These are phyloP conservation scores for Oxytorus armatus DNA, from an alignment of 2,888 invertebrate genomes.

Conservation along the genomic window DNA sequence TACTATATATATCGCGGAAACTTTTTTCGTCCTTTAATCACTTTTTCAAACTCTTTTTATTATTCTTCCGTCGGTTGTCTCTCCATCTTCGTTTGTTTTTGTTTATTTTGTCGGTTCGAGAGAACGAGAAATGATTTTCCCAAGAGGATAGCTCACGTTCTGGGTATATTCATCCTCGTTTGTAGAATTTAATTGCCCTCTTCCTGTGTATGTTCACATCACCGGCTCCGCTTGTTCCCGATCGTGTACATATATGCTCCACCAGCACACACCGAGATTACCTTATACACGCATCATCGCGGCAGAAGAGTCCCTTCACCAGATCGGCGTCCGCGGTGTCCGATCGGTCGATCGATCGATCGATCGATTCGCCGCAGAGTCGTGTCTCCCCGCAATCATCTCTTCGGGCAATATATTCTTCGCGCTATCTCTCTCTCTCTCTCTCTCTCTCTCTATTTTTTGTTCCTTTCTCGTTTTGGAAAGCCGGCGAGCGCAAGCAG, in stretches of 20 bases:
- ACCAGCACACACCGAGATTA: conserved; percentile 48
- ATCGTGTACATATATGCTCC: conserved; percentile 9
- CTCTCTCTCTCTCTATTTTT: conserved; percentile 40
- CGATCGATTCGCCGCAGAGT: conserved; percentile 50
- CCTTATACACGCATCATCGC: conserved; percentile 62
- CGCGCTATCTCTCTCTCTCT: no score
- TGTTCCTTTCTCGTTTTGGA: conserved; percentile 58
- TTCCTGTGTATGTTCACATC: conserved; percentile 42
- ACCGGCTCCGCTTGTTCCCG: conserved; percentile 26
- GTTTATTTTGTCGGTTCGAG: conserved; percentile 20
- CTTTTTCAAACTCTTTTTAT: conserved; percentile 1
- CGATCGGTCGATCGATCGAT: conserved; percentile 61
- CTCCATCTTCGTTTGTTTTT: conserved; percentile 2
- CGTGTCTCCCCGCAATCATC: conserved; percentile 38
- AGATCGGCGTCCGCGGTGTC: conserved; percentile 43
- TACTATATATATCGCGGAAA: no score
- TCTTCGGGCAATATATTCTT: conserved; percentile 12
- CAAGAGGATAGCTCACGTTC: conserved; percentile 56
- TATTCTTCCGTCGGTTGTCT: conserved; percentile 1
- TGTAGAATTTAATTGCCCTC: conserved; percentile 69
- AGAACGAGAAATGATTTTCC: conserved; percentile 52
- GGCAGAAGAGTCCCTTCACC: conserved; percentile 16
- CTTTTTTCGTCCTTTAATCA: not conserved
- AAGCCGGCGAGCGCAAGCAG: conserved; percentile 39
- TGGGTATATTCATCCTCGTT: conserved; percentile 61